phyloP scores from a whole-genome alignment of 2,797 vertebrate species.

The Xerus rutilus region DNA sequence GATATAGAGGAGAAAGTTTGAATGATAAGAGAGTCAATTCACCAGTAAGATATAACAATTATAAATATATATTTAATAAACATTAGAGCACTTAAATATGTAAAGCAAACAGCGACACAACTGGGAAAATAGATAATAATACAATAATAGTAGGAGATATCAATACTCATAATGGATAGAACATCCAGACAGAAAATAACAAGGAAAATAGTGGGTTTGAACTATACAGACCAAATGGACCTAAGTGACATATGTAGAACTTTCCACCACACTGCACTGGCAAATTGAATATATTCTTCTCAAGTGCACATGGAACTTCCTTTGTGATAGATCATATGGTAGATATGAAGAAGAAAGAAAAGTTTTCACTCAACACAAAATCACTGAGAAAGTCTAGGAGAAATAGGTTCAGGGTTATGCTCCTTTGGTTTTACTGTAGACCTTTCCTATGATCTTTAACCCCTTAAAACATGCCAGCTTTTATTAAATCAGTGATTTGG shows the following conservation, averaged over 20 bases:
- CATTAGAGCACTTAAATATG: not conserved
- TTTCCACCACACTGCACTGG: too few relatives aligned
- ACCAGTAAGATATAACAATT: not conserved
- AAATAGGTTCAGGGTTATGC: not conserved
- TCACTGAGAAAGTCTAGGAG: not conserved
- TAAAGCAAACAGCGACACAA: not conserved
- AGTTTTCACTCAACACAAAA: not conserved
- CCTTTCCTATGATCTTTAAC: not conserved
- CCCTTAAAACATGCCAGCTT: not conserved
- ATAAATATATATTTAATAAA: not conserved
- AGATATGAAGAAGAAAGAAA: not conserved
- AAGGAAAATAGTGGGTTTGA: not conserved
- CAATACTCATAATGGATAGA: not conserved
- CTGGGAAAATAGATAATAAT: not conserved
- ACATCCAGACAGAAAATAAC: not conserved
- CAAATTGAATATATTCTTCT: too few relatives aligned
- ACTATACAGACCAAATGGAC: not conserved
- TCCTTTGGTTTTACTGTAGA: not conserved
- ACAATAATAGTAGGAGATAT: not conserved
- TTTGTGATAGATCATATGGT: not conserved
- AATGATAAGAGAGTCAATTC: not conserved
- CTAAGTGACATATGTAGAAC: too few relatives aligned
- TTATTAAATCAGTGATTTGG: slow-evolving; percentile 18
- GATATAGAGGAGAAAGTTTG: not conserved
- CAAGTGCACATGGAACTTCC: not conserved